A percentile compares a stretch with the other conserved stretches of the same genome.
Evolutionary conservation across 2,797 vertebrate genomes (phyloP).

Genomic region (Epinephelus malabaricus): DNA sequence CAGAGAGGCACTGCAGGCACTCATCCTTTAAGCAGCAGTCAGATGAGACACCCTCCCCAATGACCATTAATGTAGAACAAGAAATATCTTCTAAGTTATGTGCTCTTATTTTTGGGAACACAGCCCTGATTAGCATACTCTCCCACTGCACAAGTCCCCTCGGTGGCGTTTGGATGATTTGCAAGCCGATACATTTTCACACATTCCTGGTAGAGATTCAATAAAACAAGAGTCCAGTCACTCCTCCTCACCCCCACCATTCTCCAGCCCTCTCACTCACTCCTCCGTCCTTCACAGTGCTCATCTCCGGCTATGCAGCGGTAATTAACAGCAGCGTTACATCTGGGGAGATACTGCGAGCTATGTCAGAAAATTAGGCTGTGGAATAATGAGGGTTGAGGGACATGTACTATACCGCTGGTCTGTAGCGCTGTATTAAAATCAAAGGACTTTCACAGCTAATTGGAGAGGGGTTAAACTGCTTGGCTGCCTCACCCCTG

Average conservation of each 20-base stretch:
- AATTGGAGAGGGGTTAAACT: constrained; percentile 91
- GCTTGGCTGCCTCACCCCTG: constrained; percentile 79
- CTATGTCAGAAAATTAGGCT: constrained; percentile 88
- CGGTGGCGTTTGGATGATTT: constrained; percentile 59
- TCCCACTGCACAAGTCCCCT: constrained; percentile 56
- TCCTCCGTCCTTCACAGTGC: constrained; percentile 60
- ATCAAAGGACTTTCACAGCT: constrained; percentile 88
- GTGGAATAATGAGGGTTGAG: constrained; percentile 89
- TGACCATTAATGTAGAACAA: constrained; percentile 70
- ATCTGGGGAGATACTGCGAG: constrained; percentile 85
- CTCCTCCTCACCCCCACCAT: constrained; percentile 14
- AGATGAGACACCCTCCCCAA: constrained; percentile 57
- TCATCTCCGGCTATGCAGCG: constrained; percentile 66
- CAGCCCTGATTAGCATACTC: constrained; percentile 66
- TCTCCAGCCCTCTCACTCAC: constrained; percentile 29
- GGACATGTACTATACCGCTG: constrained; percentile 75
- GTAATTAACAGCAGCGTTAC: constrained; percentile 89
- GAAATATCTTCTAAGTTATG: constrained; percentile 61
- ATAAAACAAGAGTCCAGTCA: constrained; percentile 60
- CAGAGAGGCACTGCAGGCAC: constrained; percentile 21
- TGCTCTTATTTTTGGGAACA: constrained; percentile 69
- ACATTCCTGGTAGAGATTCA: constrained; percentile 40
- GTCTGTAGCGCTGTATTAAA: constrained; percentile 84
- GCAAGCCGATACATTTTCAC: constrained; percentile 39
- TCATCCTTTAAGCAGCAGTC: constrained; percentile 59